phyloP scores from a whole-genome alignment of 2,113 vertebrate genomes.

The Rhinopomastus cyanomelas region DNA sequence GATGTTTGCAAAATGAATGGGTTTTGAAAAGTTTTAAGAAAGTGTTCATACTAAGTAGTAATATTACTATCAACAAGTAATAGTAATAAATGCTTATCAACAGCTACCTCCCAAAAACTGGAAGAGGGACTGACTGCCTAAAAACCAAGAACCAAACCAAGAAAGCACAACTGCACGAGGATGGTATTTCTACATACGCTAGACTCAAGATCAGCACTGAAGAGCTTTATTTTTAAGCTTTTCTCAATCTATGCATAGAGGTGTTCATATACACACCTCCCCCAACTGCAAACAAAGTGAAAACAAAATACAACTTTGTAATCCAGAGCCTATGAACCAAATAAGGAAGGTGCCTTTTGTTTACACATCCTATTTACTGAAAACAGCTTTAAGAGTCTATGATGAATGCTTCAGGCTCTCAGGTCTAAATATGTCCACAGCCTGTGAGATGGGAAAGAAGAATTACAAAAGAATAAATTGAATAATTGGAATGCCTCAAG shows the following conservation, averaged over 20 bases:
- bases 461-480: conserved; percentile 28
- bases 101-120: background rate
- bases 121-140: background rate
- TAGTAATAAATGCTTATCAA: background rate
- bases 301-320: conserved; percentile 67
- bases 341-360: conserved; percentile 54
- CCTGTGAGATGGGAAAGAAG: conserved; percentile 47
- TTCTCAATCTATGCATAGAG: background rate
- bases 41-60: background rate
- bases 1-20: background rate
- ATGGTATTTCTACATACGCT: background rate
- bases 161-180: background rate
- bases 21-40: background rate
- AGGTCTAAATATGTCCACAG: conserved; percentile 56
- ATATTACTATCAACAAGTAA: too few relatives aligned
- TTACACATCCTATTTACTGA: conserved; percentile 63
- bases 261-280: background rate
- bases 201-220: background rate
- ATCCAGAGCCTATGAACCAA: conserved; percentile 64
- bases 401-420: conserved; percentile 44
- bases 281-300: conserved; percentile 57
- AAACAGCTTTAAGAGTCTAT: conserved; percentile 51
- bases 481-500: conserved; percentile 25
- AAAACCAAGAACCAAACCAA: background rate
- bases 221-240: background rate